Percentiles rank a stretch among this genome's conserved stretches.
Evolutionary conservation across 2,888 invertebrate species (phyloP).

Genomic region (Drosophila neonasuta): DNA sequence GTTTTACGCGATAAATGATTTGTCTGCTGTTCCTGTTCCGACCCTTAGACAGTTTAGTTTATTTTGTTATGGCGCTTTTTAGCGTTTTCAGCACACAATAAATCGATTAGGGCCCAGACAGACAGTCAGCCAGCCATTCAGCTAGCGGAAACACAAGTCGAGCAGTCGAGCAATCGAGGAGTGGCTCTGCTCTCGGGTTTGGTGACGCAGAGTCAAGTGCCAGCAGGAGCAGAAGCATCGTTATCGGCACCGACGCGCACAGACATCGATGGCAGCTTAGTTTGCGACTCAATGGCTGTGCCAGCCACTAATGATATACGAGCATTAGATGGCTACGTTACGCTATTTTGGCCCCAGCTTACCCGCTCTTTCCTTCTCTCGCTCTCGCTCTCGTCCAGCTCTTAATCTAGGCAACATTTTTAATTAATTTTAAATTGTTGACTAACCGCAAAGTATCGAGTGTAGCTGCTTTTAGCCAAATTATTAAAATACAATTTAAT

Average conservation of each 20-base stretch:
- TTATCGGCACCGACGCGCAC: slow-evolving; percentile 55
- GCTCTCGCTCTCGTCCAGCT: neutral
- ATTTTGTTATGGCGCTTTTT: slow-evolving; percentile 50
- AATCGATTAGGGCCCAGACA: slow-evolving; percentile 61
- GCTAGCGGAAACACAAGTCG: neutral
- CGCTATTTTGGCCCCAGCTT: slow-evolving; percentile 1
- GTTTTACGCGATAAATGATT: slow-evolving; percentile 22
- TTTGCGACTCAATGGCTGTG: slow-evolving; percentile 25
- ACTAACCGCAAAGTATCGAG: slow-evolving; percentile 29
- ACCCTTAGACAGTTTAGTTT: slow-evolving; percentile 42
- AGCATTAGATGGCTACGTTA: slow-evolving; percentile 25
- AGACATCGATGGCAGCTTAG: slow-evolving; percentile 27
- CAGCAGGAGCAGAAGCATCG: slow-evolving; percentile 39
- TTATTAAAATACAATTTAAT: slow-evolving; percentile 27
- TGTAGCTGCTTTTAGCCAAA: neutral
- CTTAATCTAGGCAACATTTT: slow-evolving; percentile 38
- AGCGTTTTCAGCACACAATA: slow-evolving; percentile 58
- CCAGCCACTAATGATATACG: slow-evolving; percentile 44
- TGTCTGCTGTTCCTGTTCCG: slow-evolving; percentile 28
- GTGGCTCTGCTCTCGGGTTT: slow-evolving; percentile 36
- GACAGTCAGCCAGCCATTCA: slow-evolving; percentile 1
- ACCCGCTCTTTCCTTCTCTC: neutral
- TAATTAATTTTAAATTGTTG: slow-evolving; percentile 66
- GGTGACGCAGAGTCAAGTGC: slow-evolving; percentile 56
- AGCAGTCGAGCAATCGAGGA: slow-evolving; percentile 4